Evolutionary conservation across 2,113 vertebrate genomes (phyloP), one percentile per base, ranked within the genome.

Genomic region (Mus pahari): DNA sequence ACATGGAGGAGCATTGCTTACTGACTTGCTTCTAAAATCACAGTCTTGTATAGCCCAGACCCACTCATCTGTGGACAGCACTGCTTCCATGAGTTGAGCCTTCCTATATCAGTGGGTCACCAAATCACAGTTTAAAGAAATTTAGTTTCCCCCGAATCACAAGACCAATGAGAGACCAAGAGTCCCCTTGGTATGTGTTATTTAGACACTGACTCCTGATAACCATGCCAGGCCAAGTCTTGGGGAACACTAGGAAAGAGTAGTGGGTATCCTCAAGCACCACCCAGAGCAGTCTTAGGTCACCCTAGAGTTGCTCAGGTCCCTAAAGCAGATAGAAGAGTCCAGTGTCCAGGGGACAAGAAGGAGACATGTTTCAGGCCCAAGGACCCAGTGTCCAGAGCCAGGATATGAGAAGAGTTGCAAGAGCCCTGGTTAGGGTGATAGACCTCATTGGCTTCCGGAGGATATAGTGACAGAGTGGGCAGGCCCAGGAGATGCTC

Each of bases 401-500:
- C 1, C 0, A 42, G 55, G 13, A 42, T 83, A 28, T 10, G n/a
- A 5, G 2, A 42, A 73, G 53, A 5, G 24, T 42, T 62, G 3
- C 55, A 42, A 42, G 81, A 5, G 24, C 81, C 60, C 6, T 1
- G 45, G 33, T 33, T 22, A 42, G n/a, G 22, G 1, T 60, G 24
- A 82, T 28, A 42, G 8, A 62, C 7, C 3, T 42, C 55, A 28
- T 24, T 42, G 81, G 24, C n/a, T 62, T 83, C 24, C 17, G 22
- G 12, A n/a, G 3, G 13, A 17, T 13, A 28, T 1, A 81, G 50
- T n/a, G 33, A 64, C 36, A 53, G 14, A 42, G 45, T 2, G 13
- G 3, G 4, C 31, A 42, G n/a, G 55, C 5, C 42, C 10, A 2
- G 12, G 4, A 60, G n/a, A 31, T 14, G 6, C 33, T 9, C 0